Percentiles rank a stretch among this genome's conserved stretches.
Evolutionary conservation across 2,113 vertebrate species (phyloP).

Genomic region (Carassius gibelio): DNA sequence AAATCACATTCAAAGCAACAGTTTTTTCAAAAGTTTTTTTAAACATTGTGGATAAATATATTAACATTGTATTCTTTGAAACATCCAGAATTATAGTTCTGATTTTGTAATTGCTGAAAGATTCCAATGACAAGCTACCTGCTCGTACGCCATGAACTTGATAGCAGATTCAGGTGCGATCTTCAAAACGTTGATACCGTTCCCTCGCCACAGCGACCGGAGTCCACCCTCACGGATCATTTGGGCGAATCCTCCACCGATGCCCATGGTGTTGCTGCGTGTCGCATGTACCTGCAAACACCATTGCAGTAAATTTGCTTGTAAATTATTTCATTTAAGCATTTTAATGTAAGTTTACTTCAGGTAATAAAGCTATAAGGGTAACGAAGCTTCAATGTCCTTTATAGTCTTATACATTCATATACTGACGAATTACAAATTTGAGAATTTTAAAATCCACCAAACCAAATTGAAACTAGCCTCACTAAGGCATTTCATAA

Average conservation of each 20-base stretch:
- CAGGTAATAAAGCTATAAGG: background rate
- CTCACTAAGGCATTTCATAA: background rate
- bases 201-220: conserved; percentile 90
- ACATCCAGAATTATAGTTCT: too few species aligned
- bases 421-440: too few species aligned
- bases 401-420: background rate
- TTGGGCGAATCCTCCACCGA: conserved; percentile 85
- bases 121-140: conserved; percentile 73
- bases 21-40: background rate
- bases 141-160: conserved; percentile 98
- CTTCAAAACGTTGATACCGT: conserved; percentile 95
- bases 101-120: background rate
- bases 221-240: conserved; percentile 92
- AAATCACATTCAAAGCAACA: background rate
- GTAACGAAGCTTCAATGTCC: background rate
- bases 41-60: background rate
- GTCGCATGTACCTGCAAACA: conserved; percentile 87
- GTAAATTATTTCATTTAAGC: background rate
- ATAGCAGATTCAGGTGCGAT: conserved; percentile 94
- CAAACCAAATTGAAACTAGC: background rate
- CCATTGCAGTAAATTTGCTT: background rate
- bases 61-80: background rate
- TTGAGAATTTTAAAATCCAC: background rate
- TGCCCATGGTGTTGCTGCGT: conserved; percentile 89
- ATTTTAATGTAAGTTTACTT: background rate